Base-by-base conservation (phyloP, 1,140 invertebrate genomes). In the Copidosoma floridanum region DNA sequence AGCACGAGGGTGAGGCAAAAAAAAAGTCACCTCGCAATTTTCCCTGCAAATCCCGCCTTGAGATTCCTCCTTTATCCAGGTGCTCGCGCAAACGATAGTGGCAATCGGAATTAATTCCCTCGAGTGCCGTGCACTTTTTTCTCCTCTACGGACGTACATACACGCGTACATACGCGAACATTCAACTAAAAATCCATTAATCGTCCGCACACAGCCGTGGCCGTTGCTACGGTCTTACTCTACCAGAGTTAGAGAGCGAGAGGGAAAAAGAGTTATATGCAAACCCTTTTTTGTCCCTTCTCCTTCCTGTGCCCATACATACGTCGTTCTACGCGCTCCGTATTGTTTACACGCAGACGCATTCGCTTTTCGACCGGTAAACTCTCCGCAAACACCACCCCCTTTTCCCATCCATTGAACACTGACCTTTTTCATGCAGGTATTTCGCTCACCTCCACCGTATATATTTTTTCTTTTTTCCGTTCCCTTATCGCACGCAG, bases 101-200 rank as follows among this genome's bases (percentile, higher is more conserved):
- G 62, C 69, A 68, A 74, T 72, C 61, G 63, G 66, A 73, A 75
- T 74, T 75, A 72, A 75, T 75, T 73, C 70, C 62, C 68, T 71
- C 67, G 63, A 65, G 62, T 57, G 58, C 56, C 52, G 57, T 57
- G 56, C n/a, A n/a, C n/a, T n/a, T n/a, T n/a, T n/a, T n/a, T n/a
- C n/a, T n/a, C n/a, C n/a, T n/a, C n/a, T n/a, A n/a, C n/a, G n/a
- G n/a, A n/a, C n/a, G n/a, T n/a, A n/a, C n/a, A n/a, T n/a, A n/a
- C n/a, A n/a, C n/a, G n/a, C n/a, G n/a, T n/a, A n/a, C n/a, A 67
- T 68, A 66, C 51, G 61, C 48, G 55, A 66, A 69, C 55, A 58
- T 69, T 76, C 73, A 71, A 71, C 66, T 67, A 64, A 64, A 69
- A 74, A 73, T 72, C 69, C 69, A 75, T 74, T 73, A 72, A 68